These are phyloP conservation scores for Caenorhabditis auriculariae DNA, from an alignment of 2,888 invertebrate genomes.

Conservation along the genomic window DNA sequence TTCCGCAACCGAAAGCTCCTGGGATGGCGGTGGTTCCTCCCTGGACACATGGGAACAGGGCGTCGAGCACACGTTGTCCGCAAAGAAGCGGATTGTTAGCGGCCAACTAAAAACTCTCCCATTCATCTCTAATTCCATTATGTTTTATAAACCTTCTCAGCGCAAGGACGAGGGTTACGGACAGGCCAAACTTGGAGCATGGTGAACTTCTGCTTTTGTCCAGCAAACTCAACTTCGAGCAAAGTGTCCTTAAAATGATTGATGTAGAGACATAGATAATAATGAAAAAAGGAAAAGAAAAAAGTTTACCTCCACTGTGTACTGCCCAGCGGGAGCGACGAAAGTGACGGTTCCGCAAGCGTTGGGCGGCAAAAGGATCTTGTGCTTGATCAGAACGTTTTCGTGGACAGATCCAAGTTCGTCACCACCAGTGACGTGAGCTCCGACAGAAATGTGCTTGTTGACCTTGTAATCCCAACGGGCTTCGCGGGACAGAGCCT, in stretches of 20 bases:
- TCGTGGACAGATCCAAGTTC: conserved; percentile 93
- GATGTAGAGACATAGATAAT: background rate
- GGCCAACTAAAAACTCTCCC: conserved; percentile 71
- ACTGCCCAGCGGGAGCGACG: conserved; percentile 88
- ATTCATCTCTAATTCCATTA: background rate
- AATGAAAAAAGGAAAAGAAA: background rate
- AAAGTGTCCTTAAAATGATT: conserved; percentile 78
- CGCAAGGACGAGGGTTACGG: conserved; percentile 90
- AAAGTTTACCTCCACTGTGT: conserved; percentile 80
- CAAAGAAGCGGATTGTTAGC: conserved; percentile 97
- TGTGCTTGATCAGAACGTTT: conserved; percentile 95
- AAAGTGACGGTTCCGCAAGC: conserved; percentile 94
- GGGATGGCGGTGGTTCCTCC: conserved; percentile 64
- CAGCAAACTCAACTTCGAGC: conserved; percentile 97
- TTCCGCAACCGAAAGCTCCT: conserved; percentile 95
- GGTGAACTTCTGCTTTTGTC: conserved; percentile 83
- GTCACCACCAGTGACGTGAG: conserved; percentile 92
- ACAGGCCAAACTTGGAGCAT: conserved; percentile 99
- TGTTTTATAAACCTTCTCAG: conserved; percentile 75
- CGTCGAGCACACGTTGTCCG: conserved; percentile 95
- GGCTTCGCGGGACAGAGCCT: conserved; percentile 78
- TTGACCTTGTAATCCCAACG: conserved; percentile 89
- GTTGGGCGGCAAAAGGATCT: conserved; percentile 88
- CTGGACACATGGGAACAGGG: conserved; percentile 85
- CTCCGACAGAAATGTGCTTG: conserved; percentile 75